phyloP scores from a whole-genome alignment of 2,888 invertebrate species.

The Mesorhabditis sp. region DNA sequence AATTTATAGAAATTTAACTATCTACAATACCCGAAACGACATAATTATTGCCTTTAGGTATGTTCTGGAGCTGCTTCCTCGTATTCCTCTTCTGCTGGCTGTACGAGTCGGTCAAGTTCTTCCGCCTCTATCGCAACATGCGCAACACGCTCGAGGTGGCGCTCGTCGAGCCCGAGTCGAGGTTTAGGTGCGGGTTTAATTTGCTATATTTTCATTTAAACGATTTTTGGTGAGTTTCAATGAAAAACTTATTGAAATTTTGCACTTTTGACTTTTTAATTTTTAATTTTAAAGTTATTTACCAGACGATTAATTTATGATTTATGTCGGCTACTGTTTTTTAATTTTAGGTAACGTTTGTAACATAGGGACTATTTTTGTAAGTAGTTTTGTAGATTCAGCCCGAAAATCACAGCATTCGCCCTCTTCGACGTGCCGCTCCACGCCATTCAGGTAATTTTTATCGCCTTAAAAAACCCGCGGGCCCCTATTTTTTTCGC shows the following conservation, averaged over 20 bases:
- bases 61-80: conserved; percentile 44
- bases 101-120: conserved; percentile 46
- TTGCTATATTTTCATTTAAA: not conserved
- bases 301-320: no score
- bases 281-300: no score
- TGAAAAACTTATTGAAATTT: no score
- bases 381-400: not conserved
- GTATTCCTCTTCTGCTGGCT: conserved; percentile 39
- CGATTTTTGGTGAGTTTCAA: no score
- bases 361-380: no score
- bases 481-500: not conserved
- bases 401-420: conserved; percentile 18
- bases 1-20: no score
- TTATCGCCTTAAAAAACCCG: not conserved
- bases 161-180: conserved; percentile 23
- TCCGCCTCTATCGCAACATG: conserved; percentile 35
- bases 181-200: conserved; percentile 17
- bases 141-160: conserved; percentile 13
- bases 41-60: conserved; percentile 30
- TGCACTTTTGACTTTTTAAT: no score
- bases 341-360: no score
- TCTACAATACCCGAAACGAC: not conserved
- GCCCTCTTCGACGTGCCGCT: conserved; percentile 37
- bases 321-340: no score
- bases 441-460: conserved; percentile 29